Evolutionary conservation across 2,888 invertebrate species (phyloP), one percentile per base, ranked within the genome.

Genomic region (Phortica magna): DNA sequence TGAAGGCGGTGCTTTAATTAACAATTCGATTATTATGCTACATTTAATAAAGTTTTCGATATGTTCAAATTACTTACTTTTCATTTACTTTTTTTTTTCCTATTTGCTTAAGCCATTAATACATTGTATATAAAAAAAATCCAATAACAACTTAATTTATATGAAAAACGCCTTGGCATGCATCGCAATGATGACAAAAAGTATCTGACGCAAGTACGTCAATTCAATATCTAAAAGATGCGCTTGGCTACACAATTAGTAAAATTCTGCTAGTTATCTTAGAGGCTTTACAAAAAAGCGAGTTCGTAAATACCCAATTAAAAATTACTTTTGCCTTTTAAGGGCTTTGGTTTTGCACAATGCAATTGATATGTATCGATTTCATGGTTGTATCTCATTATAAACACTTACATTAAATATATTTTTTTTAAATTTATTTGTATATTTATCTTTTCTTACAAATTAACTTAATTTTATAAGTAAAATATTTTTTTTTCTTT

Each of bases 321-420:
- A 57, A 39, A 77, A 70, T 68, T 75, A 78, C 65, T 79, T 79
- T 80, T 6, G 7, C 10, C 42, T 73, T n/a, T 67, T 59, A 77
- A 6, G 76, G 72, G 48, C 74, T 81, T 80, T 73, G 77, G 65
- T 81, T 75, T 70, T 80, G 84, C 83, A 77, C 76, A 76, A 76
- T 72, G 84, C 87, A 83, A 84, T 85, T 90, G 90, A 90, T 90
- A 90, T 90, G 91, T 90, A 85, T 89, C 81, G 89, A 89, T 90
- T 90, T 90, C 89, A 85, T 89, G 90, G 90, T 88, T 90, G 87
- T 53, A 9, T 77, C 68, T 7, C 43, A 9, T 19, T 71, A 17
- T 68, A 59, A 59, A 59, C 59, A 59, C 59, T 59, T 59, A 48
- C 48, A 48, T 31, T 31, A 31, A 59, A 59, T 64, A 53, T 71